Evolutionary conservation across 2,113 vertebrate species (phyloP), one percentile per base, ranked within the genome.

Genomic region (Aspidoscelis tigris): DNA sequence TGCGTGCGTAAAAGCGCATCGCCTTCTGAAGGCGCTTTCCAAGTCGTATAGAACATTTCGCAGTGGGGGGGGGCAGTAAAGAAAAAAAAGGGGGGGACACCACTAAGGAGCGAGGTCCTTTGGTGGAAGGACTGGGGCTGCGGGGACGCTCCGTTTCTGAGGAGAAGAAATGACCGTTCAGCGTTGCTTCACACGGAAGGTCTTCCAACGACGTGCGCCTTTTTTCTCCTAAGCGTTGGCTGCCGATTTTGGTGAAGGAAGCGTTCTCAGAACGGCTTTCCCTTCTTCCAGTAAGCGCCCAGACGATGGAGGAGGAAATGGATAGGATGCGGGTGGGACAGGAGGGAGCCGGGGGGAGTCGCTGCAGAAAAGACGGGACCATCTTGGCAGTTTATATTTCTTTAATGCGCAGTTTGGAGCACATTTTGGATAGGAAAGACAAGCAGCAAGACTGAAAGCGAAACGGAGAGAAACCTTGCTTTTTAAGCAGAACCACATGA

Each of bases 1-100:
- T 16, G 75, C 26, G 3, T 2, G 33, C 10, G 50, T 1, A 1
- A 10, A 24, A 14, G 8, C 1, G 20, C 11, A 2, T 64, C 2
- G 11, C 33, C 9, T 9, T 70, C 11, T 20, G 3, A 66, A 66
- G 22, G 39, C 50, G 20, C 66, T 44, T 80, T 2, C 1, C 22
- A 39, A 16, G 14, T 16, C 33, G 4, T 14, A 14, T 1, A 50
- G 12, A 53, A 18, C 33, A 33, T 33, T 21, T 20, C 76, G 20
- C n/a, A n/a, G 11, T 50, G 4, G 22, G 11, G 68, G 8, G 68
- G 3, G 68, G 68, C 3, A 12, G 26, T 14, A n/a, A 12, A 12
- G 5, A 1, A 12, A 43, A 21, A 44, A 73, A 9, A 21, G 39
- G 20, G 22, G 7, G 18, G 39, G 1, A 8, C 44, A 11, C 44